phyloP scores from a whole-genome alignment of 2,888 invertebrate species.

The Pseudococcus longispinus region DNA sequence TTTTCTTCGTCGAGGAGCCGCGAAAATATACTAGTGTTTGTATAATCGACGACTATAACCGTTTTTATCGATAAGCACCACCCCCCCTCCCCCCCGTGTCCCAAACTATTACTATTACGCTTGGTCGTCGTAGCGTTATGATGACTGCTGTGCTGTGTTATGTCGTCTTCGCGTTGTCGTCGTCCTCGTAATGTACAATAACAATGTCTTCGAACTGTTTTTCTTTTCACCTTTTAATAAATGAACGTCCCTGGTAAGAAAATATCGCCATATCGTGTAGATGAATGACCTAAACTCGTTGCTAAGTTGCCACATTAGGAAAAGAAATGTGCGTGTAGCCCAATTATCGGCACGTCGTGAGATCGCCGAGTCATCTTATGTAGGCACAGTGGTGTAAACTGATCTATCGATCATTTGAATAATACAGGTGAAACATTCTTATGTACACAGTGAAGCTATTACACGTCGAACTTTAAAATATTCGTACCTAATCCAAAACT shows the following conservation, averaged over 20 bases:
- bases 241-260: neutral
- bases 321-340: neutral
- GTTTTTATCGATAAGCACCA: neutral
- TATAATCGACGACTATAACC: constrained; percentile 12
- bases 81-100: neutral
- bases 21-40: constrained; percentile 28
- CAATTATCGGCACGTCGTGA: neutral
- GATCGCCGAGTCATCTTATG: neutral
- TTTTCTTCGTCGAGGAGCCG: constrained; percentile 15
- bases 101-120: neutral
- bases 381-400: neutral
- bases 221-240: neutral
- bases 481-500: neutral
- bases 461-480: neutral
- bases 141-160: neutral
- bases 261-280: neutral
- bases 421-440: neutral
- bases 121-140: neutral
- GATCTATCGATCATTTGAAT: neutral
- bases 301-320: neutral
- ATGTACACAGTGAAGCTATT: neutral
- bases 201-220: neutral
- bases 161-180: neutral
- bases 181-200: neutral
- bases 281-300: neutral